Percentiles rank a stretch among this genome's conserved stretches.
These are phyloP conservation scores for Ichneumoninae sp. DNA, from an alignment of 2,888 invertebrate species.

Conservation along the genomic window DNA sequence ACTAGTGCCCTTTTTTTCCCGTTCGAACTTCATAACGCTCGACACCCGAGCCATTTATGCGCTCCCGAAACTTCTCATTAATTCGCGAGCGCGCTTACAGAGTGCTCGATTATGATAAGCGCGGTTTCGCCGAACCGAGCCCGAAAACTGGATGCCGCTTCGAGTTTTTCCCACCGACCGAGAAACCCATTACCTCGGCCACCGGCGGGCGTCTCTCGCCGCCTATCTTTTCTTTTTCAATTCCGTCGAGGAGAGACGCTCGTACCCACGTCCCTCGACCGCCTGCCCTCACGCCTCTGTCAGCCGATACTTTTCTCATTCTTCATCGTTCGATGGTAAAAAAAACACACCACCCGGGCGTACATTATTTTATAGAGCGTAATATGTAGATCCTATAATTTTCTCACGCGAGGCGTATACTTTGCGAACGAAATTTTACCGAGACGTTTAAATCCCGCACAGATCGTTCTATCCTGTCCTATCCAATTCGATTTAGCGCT, in stretches of 20 bases:
- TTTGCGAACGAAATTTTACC: neutral
- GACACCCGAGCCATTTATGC: conserved; percentile 15
- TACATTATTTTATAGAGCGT: conserved; percentile 5
- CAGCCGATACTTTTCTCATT: neutral
- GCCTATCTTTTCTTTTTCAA: conserved; percentile 25
- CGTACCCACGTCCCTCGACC: neutral
- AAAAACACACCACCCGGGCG: neutral
- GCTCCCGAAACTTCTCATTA: conserved; percentile 63
- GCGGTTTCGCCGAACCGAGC: conserved; percentile 51
- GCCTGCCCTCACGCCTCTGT: neutral
- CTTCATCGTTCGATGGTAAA: conserved; percentile 15
- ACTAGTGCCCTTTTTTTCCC: neutral
- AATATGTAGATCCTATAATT: conserved; percentile 21
- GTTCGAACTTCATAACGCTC: conserved; percentile 55
- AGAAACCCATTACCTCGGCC: conserved; percentile 23
- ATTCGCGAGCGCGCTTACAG: conserved; percentile 68
- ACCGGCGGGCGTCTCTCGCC: neutral
- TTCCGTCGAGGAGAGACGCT: conserved; percentile 8
- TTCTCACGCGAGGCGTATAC: conserved; percentile 3
- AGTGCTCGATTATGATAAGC: conserved; percentile 71
- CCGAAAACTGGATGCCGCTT: conserved; percentile 40
- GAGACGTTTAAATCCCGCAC: neutral
- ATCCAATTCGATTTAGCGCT: conserved; percentile 39
- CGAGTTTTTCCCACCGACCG: conserved; percentile 29
- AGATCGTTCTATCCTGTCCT: conserved; percentile 13